Evolutionary conservation across 2,888 invertebrate species (phyloP), one percentile per base, ranked within the genome.

Genomic region (Gastracanthus pulcherrimus): DNA sequence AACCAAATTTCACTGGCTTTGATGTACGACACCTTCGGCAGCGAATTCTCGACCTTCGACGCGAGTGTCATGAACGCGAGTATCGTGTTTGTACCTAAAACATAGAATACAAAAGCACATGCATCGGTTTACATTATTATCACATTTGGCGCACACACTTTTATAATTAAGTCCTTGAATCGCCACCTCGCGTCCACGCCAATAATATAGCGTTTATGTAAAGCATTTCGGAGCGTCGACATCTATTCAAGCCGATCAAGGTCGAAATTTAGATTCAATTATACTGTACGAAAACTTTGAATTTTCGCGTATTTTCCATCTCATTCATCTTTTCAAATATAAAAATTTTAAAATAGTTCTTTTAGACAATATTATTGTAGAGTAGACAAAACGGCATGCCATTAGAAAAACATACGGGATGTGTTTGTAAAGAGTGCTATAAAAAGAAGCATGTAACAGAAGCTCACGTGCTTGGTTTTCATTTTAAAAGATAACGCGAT

Each of bases 1-100:
- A 97, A 97, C 97, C 97, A 97, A 82, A 97, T 96, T 92, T 97
- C 97, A 83, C 97, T 97, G 2, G 97, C 96, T 92, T 97, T 97
- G 82, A 97, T 96, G 88, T 97, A 97, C 2, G 97, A 97, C 29
- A 97, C 97, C 91, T 97, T 97, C 0, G 97, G 97, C 82, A 97
- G 92, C 6, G 96, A 96, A 91, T 96, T 97, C 69, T 96, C 96
- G 86, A 97, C 96, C 45, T 96, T 96, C 7, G 97, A 96, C 45
- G 97, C 97, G 82, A 97, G 92, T 16, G 97, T 97, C 87, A 97
- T 97, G 88, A 97, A 97, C 58, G 97, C 96, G 85, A 97, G 92
- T 95, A 97, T 96, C 0, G 97, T 97, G 86, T 96, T 96, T 2
- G 97, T 96, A 48, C 96, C 96, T 96, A 90, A 74, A 82, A 79